Evolutionary conservation across 2,113 vertebrate genomes (phyloP).

Genomic region (Bujurquina vittata): DNA sequence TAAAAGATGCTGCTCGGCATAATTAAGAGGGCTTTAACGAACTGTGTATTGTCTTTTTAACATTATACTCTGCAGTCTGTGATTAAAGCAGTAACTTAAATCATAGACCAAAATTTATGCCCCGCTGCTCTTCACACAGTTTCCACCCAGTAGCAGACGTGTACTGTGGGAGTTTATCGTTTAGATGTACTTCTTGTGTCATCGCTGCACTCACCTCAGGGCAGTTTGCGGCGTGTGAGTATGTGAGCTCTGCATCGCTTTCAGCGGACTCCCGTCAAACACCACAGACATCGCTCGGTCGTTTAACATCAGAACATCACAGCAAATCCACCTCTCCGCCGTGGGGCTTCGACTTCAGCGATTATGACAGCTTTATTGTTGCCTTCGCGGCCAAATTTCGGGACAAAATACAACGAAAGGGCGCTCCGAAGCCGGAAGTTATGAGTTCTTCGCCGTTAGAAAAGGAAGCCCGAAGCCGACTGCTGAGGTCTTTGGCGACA

Average conservation of each 20-base stretch:
- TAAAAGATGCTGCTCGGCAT: background rate
- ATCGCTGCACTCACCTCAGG: conserved; percentile 72
- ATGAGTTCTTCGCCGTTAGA: conserved; percentile 36
- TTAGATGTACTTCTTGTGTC: background rate
- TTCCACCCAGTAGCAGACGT: background rate
- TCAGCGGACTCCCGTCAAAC: conserved; percentile 77
- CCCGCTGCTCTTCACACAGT: background rate
- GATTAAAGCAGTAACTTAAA: background rate
- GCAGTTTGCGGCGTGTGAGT: conserved; percentile 65
- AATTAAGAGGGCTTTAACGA: background rate
- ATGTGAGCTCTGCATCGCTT: conserved; percentile 81
- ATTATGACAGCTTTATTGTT: background rate
- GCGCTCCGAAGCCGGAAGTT: conserved; percentile 60
- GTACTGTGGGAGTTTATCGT: background rate
- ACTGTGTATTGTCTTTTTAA: background rate
- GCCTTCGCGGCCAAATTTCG: conserved; percentile 8
- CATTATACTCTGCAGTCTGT: background rate
- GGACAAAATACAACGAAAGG: conserved; percentile 34
- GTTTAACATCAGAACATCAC: conserved; percentile 45
- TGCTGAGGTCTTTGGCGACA: conserved; percentile 24
- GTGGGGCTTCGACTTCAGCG: background rate
- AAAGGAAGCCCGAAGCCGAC: background rate
- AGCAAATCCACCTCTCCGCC: conserved; percentile 42
- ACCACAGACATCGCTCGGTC: conserved; percentile 77
- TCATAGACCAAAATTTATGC: background rate